A percentile compares a stretch with the other conserved stretches of the same genome.
Conservation (phyloP, 2,113 vertebrate species). For the Salvelinus sp. region DNA sequence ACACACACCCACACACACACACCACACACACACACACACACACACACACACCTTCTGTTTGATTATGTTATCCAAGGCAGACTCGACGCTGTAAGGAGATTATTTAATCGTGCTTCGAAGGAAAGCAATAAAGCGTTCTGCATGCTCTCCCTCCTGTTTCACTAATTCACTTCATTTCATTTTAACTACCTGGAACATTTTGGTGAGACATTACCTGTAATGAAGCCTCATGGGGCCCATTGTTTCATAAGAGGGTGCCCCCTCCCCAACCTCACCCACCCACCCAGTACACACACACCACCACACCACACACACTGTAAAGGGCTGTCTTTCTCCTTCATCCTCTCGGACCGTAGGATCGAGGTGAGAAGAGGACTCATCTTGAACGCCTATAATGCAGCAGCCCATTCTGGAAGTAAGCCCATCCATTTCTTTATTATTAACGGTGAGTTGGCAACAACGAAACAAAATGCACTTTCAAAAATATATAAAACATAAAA, state of each 20-base stretch:
- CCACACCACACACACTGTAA: neutral
- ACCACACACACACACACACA: neutral
- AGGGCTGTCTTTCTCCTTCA: too few species aligned
- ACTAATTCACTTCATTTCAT: slow-evolving; percentile 35
- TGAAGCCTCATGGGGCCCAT: slow-evolving; percentile 61
- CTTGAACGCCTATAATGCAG: too few species aligned
- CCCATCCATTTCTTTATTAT: too few species aligned
- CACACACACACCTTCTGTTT: neutral
- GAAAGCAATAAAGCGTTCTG: neutral
- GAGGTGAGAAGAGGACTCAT: too few species aligned
- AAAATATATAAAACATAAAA: too few species aligned
- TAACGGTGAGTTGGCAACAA: too few species aligned
- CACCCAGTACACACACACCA: neutral
- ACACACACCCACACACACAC: too few species aligned
- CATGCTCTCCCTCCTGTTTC: neutral
- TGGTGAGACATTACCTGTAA: slow-evolving; percentile 79
- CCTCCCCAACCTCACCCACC: slow-evolving; percentile 23
- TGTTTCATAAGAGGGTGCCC: slow-evolving; percentile 66
- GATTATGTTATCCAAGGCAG: neutral
- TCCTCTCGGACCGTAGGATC: too few species aligned
- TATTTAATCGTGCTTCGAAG: neutral
- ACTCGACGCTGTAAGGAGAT: neutral
- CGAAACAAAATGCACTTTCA: too few species aligned
- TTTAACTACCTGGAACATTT: slow-evolving; percentile 83
- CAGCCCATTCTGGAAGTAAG: too few species aligned